Percentiles rank a stretch among this genome's conserved stretches.
Conservation (phyloP, 2,888 invertebrate genomes). For the Orthosia incerta region DNA sequence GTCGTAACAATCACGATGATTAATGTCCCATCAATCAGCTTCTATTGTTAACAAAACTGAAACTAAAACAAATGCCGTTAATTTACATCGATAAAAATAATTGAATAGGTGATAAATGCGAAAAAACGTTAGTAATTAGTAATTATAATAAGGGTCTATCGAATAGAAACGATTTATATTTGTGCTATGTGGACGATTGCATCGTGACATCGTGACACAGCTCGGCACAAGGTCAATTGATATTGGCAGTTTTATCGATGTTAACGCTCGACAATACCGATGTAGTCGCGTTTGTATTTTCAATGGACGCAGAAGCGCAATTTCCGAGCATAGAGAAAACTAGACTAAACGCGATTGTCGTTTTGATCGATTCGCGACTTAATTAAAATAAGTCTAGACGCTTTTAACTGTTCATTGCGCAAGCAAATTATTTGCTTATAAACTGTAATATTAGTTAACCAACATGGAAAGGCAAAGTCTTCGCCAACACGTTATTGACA, state of each 20-base stretch:
- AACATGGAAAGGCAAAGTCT: constrained; percentile 15
- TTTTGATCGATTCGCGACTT: constrained; percentile 17
- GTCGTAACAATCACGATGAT: constrained; percentile 23
- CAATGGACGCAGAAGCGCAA: constrained; percentile 7
- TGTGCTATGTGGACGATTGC: constrained; percentile 20
- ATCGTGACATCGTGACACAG: constrained; percentile 33
- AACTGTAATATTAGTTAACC: constrained; percentile 11
- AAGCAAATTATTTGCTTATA: constrained; percentile 5
- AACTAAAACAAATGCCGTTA: constrained; percentile 21
- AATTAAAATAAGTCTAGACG: constrained; percentile 26
- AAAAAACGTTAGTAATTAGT: background rate
- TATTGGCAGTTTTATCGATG: constrained; percentile 48
- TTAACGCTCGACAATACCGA: constrained; percentile 19
- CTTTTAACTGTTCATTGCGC: background rate
- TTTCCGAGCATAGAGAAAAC: constrained; percentile 4
- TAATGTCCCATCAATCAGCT: constrained; percentile 18
- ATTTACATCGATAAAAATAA: constrained; percentile 34
- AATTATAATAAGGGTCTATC: background rate
- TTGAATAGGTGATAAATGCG: constrained; percentile 14
- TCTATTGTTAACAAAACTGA: constrained; percentile 21
- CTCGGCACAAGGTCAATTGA: constrained; percentile 46
- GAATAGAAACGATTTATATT: constrained; percentile 31
- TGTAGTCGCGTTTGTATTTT: constrained; percentile 18
- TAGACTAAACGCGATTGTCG: background rate
- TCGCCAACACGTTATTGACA: constrained; percentile 9